Conservation (phyloP, 2,888 invertebrate genomes). For the Aromia moschata region DNA sequence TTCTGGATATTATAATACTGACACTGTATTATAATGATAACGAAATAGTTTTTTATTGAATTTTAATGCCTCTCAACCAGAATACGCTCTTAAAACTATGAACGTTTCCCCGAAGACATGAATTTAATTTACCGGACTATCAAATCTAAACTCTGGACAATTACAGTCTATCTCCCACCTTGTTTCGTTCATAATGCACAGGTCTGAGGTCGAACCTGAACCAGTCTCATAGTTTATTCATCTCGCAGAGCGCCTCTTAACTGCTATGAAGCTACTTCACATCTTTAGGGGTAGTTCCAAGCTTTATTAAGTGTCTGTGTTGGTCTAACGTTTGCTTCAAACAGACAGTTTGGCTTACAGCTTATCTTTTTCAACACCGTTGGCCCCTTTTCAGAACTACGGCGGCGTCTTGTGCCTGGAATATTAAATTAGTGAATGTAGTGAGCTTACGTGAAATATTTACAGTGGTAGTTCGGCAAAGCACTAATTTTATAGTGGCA, state of each 20-base stretch:
- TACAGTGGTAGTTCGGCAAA: neutral
- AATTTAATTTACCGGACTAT: conserved; percentile 17
- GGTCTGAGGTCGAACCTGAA: conserved; percentile 59
- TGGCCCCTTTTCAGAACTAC: neutral
- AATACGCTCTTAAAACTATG: no score
- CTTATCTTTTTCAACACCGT: neutral
- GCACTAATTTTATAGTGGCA: neutral
- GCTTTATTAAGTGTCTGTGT: conserved; percentile 32
- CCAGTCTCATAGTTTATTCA: conserved; percentile 63
- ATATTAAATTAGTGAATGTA: conserved; percentile 17
- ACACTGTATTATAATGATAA: no score
- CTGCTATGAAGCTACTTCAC: conserved; percentile 43
- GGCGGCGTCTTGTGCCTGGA: neutral
- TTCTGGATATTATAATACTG: no score
- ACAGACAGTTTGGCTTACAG: conserved; percentile 10
- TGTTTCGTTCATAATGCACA: conserved; percentile 15
- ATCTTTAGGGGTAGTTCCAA: conserved; percentile 41
- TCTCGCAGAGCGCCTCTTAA: conserved; percentile 39
- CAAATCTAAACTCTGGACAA: conserved; percentile 8
- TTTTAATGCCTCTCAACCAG: no score
- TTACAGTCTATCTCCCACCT: conserved; percentile 14
- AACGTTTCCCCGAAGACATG: neutral
- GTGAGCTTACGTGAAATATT: conserved; percentile 10
- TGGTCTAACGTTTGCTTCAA: conserved; percentile 8
- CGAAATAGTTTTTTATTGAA: no score